Evolutionary conservation across 2,888 invertebrate species (phyloP).

Genomic region (Eupithecia inturbata): DNA sequence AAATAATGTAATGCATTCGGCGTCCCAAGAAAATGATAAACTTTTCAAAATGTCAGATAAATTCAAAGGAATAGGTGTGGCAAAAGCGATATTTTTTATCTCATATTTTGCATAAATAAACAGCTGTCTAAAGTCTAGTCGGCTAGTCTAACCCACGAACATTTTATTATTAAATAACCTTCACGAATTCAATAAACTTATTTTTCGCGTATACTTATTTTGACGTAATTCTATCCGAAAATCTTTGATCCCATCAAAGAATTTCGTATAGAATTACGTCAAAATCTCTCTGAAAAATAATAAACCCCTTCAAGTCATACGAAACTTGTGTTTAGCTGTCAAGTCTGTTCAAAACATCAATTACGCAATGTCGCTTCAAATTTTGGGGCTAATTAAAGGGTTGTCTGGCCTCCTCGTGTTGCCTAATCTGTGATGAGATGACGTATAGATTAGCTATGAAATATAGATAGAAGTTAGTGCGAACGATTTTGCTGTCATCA

Average conservation of each 20-base stretch:
- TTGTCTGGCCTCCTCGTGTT: slow-evolving; percentile 28
- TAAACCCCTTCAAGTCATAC: not conserved
- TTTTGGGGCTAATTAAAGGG: slow-evolving; percentile 26
- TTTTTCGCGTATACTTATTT: too few relatives aligned
- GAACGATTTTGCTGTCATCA: too few relatives aligned
- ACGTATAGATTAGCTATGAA: slow-evolving; percentile 4
- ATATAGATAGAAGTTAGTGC: too few relatives aligned
- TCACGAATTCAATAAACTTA: not conserved
- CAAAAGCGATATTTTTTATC: not conserved
- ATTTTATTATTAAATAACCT: not conserved
- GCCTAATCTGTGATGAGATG: slow-evolving; percentile 14
- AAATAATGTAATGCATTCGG: not conserved
- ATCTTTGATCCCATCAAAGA: not conserved
- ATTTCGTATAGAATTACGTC: not conserved
- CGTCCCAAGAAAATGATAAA: not conserved
- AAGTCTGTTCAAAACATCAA: slow-evolving; percentile 11
- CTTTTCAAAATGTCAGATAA: slow-evolving; percentile 13
- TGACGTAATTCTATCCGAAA: too few relatives aligned
- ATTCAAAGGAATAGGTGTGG: slow-evolving; percentile 5
- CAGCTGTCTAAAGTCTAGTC: not conserved
- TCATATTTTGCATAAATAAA: slow-evolving; percentile 6
- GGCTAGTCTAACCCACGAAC: not conserved
- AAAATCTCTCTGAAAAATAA: slow-evolving; percentile 1
- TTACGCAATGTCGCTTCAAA: slow-evolving; percentile 16
- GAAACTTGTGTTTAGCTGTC: slow-evolving; percentile 8